phyloP scores from a whole-genome alignment of 2,113 vertebrate species.

The Conger conger region DNA sequence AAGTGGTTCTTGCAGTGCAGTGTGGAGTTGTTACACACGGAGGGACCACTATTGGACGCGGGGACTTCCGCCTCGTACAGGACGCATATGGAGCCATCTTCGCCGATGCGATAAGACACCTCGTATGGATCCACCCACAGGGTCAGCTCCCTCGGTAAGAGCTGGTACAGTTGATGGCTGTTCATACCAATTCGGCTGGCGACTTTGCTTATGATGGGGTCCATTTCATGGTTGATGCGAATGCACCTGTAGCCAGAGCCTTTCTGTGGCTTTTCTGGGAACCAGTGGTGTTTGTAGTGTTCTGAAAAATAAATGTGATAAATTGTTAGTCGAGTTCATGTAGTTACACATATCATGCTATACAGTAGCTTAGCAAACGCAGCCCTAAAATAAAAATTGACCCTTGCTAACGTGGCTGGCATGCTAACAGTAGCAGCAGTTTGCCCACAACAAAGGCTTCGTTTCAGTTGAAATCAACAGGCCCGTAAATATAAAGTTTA shows the following conservation, averaged over 20 bases:
- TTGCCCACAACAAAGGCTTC: neutral
- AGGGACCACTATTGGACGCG: neutral
- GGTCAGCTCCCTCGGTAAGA: slow-evolving; percentile 78
- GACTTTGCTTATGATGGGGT: slow-evolving; percentile 76
- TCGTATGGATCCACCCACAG: slow-evolving; percentile 83
- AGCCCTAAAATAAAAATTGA: neutral
- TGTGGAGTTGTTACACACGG: slow-evolving; percentile 25
- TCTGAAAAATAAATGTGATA: slow-evolving; percentile 54
- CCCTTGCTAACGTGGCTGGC: no score
- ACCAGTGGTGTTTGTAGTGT: slow-evolving; percentile 82
- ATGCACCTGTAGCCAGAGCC: slow-evolving; percentile 83
- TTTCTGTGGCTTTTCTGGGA: slow-evolving; percentile 74
- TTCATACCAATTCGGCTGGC: slow-evolving; percentile 72
- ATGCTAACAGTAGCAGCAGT: neutral
- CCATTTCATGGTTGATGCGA: slow-evolving; percentile 81
- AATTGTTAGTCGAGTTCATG: neutral
- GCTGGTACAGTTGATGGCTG: slow-evolving; percentile 63
- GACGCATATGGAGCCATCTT: slow-evolving; percentile 81
- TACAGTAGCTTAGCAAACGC: no score
- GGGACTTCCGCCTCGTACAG: slow-evolving; percentile 64
- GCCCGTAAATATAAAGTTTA: no score
- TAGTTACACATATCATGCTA: neutral
- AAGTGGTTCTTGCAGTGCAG: slow-evolving; percentile 79
- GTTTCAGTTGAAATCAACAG: neutral
- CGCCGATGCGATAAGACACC: slow-evolving; percentile 81